Conservation (phyloP, 53 echinoderm and acorn worm genomes). For the Zoroaster sp. region DNA sequence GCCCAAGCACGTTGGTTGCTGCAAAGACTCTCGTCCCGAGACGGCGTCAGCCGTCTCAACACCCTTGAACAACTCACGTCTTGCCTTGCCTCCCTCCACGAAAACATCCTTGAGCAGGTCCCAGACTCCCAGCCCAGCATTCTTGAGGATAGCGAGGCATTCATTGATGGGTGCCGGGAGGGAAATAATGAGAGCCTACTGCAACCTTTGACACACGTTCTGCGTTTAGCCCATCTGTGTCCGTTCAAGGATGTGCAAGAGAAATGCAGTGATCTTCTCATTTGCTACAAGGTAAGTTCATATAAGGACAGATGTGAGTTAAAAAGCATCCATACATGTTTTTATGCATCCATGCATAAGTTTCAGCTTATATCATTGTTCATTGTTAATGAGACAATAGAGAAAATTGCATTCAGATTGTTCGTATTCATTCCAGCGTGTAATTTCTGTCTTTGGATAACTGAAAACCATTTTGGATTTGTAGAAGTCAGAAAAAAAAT, state of each 20-base stretch:
- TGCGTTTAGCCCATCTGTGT: constrained; percentile 69
- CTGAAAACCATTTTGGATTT: too few species aligned
- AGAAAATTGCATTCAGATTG: too few species aligned
- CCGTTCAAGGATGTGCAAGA: constrained; percentile 75
- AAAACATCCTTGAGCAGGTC: constrained; percentile 25
- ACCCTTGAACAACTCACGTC: constrained; percentile 38
- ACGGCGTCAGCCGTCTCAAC: constrained; percentile 37
- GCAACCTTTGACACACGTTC: constrained; percentile 53
- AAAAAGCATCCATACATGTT: too few species aligned
- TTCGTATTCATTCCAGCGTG: too few species aligned
- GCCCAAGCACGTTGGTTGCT: constrained; percentile 40
- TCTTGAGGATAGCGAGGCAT: constrained; percentile 4
- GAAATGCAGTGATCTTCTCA: constrained; percentile 51
- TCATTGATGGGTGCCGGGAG: constrained; percentile 47
- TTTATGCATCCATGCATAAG: too few species aligned
- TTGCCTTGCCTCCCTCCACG: constrained; percentile 31
- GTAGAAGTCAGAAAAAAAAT: too few species aligned
- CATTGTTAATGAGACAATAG: too few species aligned
- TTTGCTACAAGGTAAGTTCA: constrained; percentile 65
- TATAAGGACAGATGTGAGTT: background rate
- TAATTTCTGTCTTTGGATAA: too few species aligned
- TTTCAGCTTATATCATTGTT: too few species aligned
- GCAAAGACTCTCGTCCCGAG: constrained; percentile 29
- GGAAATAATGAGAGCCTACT: constrained; percentile 4
- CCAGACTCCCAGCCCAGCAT: constrained; percentile 22